Evolutionary conservation across 2,888 invertebrate genomes (phyloP).

Genomic region (Agrotis puta): DNA sequence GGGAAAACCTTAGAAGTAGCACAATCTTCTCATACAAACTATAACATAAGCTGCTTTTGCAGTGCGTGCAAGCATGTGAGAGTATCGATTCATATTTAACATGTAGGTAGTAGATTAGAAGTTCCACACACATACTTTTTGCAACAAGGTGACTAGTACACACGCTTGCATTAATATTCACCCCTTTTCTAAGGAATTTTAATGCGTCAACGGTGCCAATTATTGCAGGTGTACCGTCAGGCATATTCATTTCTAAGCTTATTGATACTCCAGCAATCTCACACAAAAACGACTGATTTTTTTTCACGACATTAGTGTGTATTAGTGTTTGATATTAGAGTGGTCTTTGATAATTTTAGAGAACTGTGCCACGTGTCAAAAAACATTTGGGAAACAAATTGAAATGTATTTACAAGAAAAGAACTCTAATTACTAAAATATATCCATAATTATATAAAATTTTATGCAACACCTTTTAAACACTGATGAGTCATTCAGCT

Average conservation of each 20-base stretch:
- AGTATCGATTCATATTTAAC: constrained; percentile 32
- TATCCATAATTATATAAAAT: no score
- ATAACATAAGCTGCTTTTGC: background rate
- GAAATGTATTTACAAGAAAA: no score
- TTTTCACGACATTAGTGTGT: no score
- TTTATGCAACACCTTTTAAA: no score
- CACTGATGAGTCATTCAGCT: no score
- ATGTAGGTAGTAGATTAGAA: constrained; percentile 27
- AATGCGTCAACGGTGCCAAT: background rate
- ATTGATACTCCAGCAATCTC: background rate
- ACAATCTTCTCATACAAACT: background rate
- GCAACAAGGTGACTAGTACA: constrained; percentile 20
- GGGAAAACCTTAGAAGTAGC: background rate
- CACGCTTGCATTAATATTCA: constrained; percentile 9
- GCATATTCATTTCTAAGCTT: background rate
- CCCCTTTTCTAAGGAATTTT: background rate
- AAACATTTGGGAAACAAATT: no score
- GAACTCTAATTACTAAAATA: no score
- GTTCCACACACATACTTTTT: constrained; percentile 28
- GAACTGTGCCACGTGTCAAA: no score
- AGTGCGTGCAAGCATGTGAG: constrained; percentile 31
- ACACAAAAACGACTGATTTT: no score
- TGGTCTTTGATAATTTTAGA: no score
- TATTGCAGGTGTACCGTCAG: background rate
- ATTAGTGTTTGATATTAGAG: no score